Base-by-base conservation (phyloP, 2,888 invertebrate genomes). In the Scaptomyza reducta region DNA sequence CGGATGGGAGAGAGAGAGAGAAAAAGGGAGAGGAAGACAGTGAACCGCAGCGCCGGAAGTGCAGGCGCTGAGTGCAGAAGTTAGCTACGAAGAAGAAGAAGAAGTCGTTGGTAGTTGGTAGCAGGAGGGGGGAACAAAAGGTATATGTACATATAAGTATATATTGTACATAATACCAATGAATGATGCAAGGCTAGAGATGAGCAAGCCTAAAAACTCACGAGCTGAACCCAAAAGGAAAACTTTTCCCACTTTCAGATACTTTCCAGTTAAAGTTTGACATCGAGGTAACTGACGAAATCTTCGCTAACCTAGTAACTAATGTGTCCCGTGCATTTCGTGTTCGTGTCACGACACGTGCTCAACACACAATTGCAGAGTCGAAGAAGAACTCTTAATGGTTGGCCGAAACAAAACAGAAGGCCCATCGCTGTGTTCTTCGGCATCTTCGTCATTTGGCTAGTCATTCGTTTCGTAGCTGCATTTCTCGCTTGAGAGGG, bases 401-500 rank as follows among this genome's bases (percentile, higher is more conserved):
- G 13, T 16, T 16, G 40, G 13, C 38, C 50, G 50, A 33, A 53
- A 38, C 35, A 22, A 45, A 45, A n/a, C 60, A 16, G 25, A 27
- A 33, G 56, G 40, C 44, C 44, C 49, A 49, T 18, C 18, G 31
- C 18, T 29, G 25, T 5, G n/a, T 25, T 2, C 25, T 6, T 16
- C 56, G 69, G 75, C 75, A 73, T 73, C 75, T 68, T 65, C 41
- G 49, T 53, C 65, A 55, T 57, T 54, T 74, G 13, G 54, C 59
- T 60, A 61, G 76, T 70, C 63, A 71, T 64, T 63, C 53, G 66
- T 41, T 71, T 64, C 69, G 69, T 66, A 58, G 70, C 63, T 84
- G 85, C 85, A 84, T 82, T 87, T 85, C 87, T 86, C 84, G 84
- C 88, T 85, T 88, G 83, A 85, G 88, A 85, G 84, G 88, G 80